Evolutionary conservation across 2,113 vertebrate species (phyloP).

Genomic region (Pygathrix nemaeus): DNA sequence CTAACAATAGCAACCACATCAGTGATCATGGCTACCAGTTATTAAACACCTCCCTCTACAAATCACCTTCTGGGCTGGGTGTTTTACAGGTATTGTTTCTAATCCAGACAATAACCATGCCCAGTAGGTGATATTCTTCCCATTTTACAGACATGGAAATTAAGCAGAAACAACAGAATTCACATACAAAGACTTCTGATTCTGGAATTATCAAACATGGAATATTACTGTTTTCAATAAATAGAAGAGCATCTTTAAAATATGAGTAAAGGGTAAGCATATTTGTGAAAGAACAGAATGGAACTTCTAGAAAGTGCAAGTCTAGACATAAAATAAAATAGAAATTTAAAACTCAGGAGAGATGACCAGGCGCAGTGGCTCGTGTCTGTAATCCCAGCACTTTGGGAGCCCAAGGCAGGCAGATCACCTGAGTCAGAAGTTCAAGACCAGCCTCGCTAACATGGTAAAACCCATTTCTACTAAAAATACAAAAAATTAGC

Average conservation of each 20-base stretch:
- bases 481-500: no score
- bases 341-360: not conserved
- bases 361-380: no score
- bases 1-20: not conserved
- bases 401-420: no score
- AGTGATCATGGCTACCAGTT: not conserved
- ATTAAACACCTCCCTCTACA: not conserved
- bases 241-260: not conserved
- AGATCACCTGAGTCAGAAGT: no score
- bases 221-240: not conserved
- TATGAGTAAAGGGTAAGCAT: not conserved
- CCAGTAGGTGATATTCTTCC: not conserved
- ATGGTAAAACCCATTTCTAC: no score
- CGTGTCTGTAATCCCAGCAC: no score
- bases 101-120: not conserved
- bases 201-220: not conserved
- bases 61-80: not conserved
- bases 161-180: not conserved
- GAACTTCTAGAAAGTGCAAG: conserved; percentile 4
- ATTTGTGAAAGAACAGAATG: not conserved
- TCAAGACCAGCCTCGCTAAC: no score
- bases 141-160: not conserved
- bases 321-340: not conserved
- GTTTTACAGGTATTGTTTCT: not conserved
- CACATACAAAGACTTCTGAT: not conserved